Conservation (phyloP, 2,888 invertebrate genomes). For the Autographa pulchrina region DNA sequence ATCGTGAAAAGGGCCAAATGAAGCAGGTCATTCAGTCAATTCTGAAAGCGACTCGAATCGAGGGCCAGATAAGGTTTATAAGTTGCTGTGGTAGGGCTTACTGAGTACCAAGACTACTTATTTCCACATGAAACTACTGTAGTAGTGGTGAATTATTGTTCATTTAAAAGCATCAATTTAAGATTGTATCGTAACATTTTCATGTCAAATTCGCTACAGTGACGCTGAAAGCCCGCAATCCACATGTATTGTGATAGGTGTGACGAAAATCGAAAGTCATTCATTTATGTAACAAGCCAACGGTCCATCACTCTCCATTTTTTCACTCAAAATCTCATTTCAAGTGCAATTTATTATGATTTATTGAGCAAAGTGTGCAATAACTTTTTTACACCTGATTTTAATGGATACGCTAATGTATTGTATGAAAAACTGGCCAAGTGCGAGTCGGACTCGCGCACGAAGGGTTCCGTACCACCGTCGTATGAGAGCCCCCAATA, state of each 20-base stretch:
- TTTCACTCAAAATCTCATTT: conserved; percentile 47
- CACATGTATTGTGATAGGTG: conserved; percentile 34
- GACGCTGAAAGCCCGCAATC: conserved; percentile 40
- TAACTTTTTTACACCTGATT: neutral
- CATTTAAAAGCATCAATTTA: neutral
- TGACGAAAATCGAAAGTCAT: conserved; percentile 65
- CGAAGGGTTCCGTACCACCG: too few species aligned
- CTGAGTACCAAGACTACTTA: too few species aligned
- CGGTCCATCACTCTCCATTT: conserved; percentile 62
- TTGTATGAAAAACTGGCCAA: too few species aligned
- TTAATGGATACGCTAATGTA: conserved; percentile 1
- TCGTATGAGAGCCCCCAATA: too few species aligned
- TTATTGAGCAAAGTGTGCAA: conserved; percentile 14
- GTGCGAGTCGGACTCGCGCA: too few species aligned
- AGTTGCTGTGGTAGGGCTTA: too few species aligned
- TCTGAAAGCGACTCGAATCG: too few species aligned
- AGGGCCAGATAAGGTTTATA: too few species aligned
- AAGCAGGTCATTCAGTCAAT: too few species aligned
- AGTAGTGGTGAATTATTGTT: too few species aligned
- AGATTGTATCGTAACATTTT: conserved; percentile 23
- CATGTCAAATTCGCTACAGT: conserved; percentile 42
- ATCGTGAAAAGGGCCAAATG: too few species aligned
- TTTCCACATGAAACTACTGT: too few species aligned
- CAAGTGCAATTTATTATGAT: conserved; percentile 21
- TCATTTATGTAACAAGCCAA: conserved; percentile 64